These are phyloP conservation scores for Leptocoma aspasia DNA, from an alignment of 2,113 vertebrate species.

Conservation along the genomic window DNA sequence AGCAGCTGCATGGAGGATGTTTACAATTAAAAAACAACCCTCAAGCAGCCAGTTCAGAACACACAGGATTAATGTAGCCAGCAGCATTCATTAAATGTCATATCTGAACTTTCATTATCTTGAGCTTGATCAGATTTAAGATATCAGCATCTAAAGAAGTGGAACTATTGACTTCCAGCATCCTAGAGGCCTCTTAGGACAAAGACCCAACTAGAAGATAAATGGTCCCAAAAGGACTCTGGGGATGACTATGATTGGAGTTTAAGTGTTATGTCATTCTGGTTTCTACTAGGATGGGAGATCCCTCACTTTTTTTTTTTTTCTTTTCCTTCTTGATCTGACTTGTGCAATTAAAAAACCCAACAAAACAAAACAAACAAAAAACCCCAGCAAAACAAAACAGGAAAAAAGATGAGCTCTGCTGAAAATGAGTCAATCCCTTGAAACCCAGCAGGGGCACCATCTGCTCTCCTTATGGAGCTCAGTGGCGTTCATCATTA, in stretches of 20 bases:
- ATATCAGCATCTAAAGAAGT: background rate
- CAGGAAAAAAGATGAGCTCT: background rate
- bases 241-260: background rate
- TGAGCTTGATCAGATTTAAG: background rate
- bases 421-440: constrained; percentile 28
- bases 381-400: background rate
- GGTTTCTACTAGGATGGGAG: background rate
- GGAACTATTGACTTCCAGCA: background rate
- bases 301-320: background rate
- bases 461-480: constrained; percentile 41
- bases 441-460: constrained; percentile 29
- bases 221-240: background rate
- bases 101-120: background rate
- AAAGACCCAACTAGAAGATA: background rate
- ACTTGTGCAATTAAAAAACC: background rate
- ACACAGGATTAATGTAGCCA: background rate
- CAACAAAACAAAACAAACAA: background rate
- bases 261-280: background rate
- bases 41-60: background rate
- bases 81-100: background rate
- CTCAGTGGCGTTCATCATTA: constrained; percentile 17
- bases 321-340: background rate
- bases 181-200: background rate
- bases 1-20: constrained; percentile 43
- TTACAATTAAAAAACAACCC: constrained; percentile 21